Evolutionary conservation across 2,113 vertebrate genomes (phyloP), one percentile per base, ranked within the genome.

Genomic region (Ranitomeya imitator): DNA sequence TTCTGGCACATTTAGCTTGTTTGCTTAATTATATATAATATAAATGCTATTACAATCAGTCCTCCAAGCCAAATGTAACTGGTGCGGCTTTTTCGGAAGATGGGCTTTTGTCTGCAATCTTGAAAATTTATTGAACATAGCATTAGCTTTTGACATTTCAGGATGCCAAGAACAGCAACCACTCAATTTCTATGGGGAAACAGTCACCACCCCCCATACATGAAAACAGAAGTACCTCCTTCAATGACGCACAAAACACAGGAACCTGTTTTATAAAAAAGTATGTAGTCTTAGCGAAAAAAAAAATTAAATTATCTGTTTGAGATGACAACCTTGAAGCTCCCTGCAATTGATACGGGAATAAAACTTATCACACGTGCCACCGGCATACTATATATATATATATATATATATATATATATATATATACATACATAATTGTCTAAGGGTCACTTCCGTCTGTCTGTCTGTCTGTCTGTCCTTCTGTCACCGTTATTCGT

Each of bases 111-210:
- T 65, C 60, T 83, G 7, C 55, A 83, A 83, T 18, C 37, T 83
- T 83, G 81, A 83, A 69, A 18, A 83, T 23, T 21, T 83, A 69
- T 83, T 83, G 37, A 69, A 83, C 61, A 67, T 52, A 83, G 23
- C 81, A 65, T 65, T 45, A 83, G 59, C 57, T 26, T 45, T 18
- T 61, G 19, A 81, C 14, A 37, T 31, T 67, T 45, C 45, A 23
- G 45, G 63, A 69, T 52, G n/a, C 13, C 81, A 67, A 54, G 82
- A 45, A 69, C 51, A 65, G 21, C 45, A 37, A 51, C 63, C 45
- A 52, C 26, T 63, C 45, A 54, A 9, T 83, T n/a, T 19, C 79
- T 13, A 82, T 60, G 59, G 79, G 7, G 10, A 18, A 45, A 63
- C 55, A 23, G 79, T 80, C n/a, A 80, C 59, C 31, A 45, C 26